Conservation (phyloP, 2,113 vertebrate species). For the Crotalus helleri region DNA sequence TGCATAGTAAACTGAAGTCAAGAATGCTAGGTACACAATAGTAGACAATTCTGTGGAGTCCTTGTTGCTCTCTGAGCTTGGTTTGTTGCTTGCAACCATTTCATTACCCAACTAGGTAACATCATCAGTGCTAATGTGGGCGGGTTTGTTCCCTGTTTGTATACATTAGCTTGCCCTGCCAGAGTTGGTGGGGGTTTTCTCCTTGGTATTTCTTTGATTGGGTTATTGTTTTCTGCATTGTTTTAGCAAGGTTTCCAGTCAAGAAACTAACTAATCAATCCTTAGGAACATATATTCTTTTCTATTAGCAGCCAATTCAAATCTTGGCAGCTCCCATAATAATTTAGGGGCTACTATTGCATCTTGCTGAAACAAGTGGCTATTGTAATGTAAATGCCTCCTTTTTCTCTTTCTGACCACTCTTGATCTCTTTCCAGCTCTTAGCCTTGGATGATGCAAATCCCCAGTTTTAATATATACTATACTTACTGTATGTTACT, state of each 20-base stretch:
- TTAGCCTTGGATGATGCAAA: neutral
- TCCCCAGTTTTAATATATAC: neutral
- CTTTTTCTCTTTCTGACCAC: neutral
- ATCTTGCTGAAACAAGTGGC: neutral
- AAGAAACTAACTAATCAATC: neutral
- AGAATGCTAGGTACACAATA: neutral
- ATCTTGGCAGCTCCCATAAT: neutral
- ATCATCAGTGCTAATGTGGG: neutral
- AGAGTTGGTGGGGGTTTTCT: neutral
- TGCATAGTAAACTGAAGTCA: neutral
- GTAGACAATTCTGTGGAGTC: neutral
- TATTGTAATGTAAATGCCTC: neutral
- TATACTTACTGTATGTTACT: neutral
- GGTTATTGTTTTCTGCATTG: neutral
- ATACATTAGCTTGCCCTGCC: neutral
- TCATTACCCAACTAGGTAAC: neutral
- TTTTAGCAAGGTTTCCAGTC: neutral
- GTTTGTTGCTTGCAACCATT: neutral
- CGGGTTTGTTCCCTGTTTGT: neutral
- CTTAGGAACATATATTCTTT: neutral
- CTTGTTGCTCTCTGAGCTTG: neutral
- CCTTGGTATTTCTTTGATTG: neutral
- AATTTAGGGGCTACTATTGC: neutral
- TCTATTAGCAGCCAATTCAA: neutral
- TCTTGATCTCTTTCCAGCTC: neutral